A percentile compares a stretch with the other conserved stretches of the same genome.
phyloP scores from a whole-genome alignment of 2,113 vertebrate species.

The Micronycteris hirsuta region DNA sequence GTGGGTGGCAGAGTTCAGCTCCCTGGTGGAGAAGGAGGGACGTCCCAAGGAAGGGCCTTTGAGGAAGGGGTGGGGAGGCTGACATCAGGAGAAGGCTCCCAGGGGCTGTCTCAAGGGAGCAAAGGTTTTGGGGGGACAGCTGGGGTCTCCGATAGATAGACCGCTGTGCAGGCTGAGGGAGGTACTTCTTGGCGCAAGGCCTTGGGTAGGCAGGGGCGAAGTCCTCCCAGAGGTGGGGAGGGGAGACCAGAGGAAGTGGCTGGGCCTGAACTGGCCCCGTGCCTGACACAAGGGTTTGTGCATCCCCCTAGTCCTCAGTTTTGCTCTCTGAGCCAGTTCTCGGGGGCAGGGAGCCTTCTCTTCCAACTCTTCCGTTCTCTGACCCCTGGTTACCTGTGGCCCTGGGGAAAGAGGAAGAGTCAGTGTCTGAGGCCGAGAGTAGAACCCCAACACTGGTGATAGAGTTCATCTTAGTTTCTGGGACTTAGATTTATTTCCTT shows the following conservation, averaged over 20 bases:
- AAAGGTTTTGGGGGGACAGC: conserved; percentile 29
- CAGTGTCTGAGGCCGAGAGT: neutral
- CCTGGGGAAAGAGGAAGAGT: neutral
- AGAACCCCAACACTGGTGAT: neutral
- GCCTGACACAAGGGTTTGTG: conserved; percentile 61
- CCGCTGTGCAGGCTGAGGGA: conserved; percentile 51
- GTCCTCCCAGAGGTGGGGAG: conserved; percentile 48
- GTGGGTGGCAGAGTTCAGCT: conserved; percentile 73
- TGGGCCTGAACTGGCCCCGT: conserved; percentile 64
- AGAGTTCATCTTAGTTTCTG: conserved; percentile 42
- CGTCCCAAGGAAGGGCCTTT: conserved; percentile 45
- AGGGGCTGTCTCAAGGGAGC: conserved; percentile 15
- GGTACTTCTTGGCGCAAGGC: conserved; percentile 55
- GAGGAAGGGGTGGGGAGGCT: conserved; percentile 34
- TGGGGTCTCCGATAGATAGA: conserved; percentile 22
- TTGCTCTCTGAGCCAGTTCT: conserved; percentile 15
- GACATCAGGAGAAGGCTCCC: conserved; percentile 22
- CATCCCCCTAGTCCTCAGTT: conserved; percentile 44
- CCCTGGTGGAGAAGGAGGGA: conserved; percentile 56
- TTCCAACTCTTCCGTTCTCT: neutral
- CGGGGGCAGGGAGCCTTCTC: neutral
- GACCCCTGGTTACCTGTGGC: neutral
- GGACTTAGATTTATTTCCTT: conserved; percentile 18
- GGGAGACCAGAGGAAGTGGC: conserved; percentile 70
- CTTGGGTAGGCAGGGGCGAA: conserved; percentile 65